phyloP scores from a whole-genome alignment of 1,140 invertebrate species.

The Chelonus insularis region DNA sequence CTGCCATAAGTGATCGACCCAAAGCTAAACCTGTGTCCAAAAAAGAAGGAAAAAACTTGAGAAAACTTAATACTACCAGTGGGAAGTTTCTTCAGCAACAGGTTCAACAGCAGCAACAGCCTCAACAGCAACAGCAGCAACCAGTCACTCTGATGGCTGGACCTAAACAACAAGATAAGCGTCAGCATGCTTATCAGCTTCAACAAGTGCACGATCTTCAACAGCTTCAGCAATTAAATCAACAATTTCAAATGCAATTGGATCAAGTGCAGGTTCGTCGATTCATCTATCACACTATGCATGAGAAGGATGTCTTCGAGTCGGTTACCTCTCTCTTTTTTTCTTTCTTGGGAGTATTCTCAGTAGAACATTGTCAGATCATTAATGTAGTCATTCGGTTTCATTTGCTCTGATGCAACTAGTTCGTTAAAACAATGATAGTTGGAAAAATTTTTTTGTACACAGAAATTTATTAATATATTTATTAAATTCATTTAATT shows the following conservation, averaged over 20 bases:
- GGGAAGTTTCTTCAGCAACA: conserved; percentile 19
- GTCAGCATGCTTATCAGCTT: conserved; percentile 56
- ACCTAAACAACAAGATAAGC: conserved; percentile 57
- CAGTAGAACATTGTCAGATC: too few species aligned
- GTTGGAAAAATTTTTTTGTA: conserved; percentile 1
- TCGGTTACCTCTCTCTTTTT: too few species aligned
- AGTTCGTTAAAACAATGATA: too few species aligned
- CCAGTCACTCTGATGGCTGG: conserved; percentile 48
- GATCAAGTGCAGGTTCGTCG: conserved; percentile 51
- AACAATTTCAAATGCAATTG: conserved; percentile 57
- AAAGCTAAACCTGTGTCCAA: conserved; percentile 79
- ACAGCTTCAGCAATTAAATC: conserved; percentile 54
- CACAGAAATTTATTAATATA: too few species aligned
- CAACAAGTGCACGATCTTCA: conserved; percentile 49
- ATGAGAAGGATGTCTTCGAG: conserved; percentile 9
- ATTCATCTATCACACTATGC: conserved; percentile 22
- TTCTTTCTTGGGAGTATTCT: too few species aligned
- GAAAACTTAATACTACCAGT: conserved; percentile 50
- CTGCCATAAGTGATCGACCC: conserved; percentile 77
- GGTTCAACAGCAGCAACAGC: conserved; percentile 12
- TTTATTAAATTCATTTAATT: too few species aligned
- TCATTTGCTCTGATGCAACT: too few species aligned
- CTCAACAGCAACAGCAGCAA: conserved; percentile 37
- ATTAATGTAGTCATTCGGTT: too few species aligned
- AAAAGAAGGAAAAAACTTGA: conserved; percentile 70